Evolutionary conservation across 1,140 invertebrate genomes (phyloP), one percentile per base, ranked within the genome.

Genomic region (Parapsyche elsis): DNA sequence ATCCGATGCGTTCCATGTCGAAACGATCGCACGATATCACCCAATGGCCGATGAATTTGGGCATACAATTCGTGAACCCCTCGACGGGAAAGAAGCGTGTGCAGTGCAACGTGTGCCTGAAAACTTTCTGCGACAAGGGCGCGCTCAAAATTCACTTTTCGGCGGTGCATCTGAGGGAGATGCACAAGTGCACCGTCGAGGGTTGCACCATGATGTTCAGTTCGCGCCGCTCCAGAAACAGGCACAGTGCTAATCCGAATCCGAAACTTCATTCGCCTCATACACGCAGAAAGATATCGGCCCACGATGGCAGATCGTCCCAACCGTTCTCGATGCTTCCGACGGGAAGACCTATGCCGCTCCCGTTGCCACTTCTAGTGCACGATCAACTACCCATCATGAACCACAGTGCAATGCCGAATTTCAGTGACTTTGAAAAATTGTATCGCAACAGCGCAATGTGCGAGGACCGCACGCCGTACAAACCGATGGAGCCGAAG

Each of bases 51-150:
- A 92, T 96, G 19, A 95, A 96, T 79, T 89, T 97, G 74, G 95
- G 95, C 1, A 95, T 95, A 0, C 94, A 96, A 84, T 95, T 96
- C 85, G 96, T 97, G 83, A 97, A 97, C 86, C 96, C 96, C 5
- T 92, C 95, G 0, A 96, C 95, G 7, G 96, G 96, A 16, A 98
- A 98, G 89, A 99, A 99, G 86, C 92, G 98, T 84, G 98, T 99
- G 61, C 96, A 99, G 87, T 99, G 98, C 89, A 97, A 98, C 86
- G 97, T 98, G 67, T 99, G 98, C 87, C 91, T 98, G 71, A 99
- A 99, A 87, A 99, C 98, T 80, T 99, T 99, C 89, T 99, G 99
- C 92, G 99, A 99, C 89, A 99, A 99, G 89, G 98, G 98, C 74
- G 99, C 99, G 7, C 90, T 99, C 5, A 99, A 99, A 90, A 99